These are phyloP conservation scores for Bubalus kerabau DNA, from an alignment of 2,113 vertebrate species.

Conservation along the genomic window DNA sequence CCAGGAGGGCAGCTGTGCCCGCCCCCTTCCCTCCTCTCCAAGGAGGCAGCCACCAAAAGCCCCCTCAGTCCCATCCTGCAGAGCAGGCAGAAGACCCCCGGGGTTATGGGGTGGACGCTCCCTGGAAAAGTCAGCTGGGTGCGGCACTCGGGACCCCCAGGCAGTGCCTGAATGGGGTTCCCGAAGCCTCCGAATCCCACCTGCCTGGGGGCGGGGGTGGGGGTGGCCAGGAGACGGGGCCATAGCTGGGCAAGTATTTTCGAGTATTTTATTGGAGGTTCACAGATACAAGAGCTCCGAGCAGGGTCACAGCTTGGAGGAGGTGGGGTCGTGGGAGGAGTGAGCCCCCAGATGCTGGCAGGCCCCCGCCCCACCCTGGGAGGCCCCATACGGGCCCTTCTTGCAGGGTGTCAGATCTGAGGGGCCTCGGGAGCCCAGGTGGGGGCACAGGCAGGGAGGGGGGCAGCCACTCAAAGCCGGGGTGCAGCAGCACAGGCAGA, in stretches of 20 bases:
- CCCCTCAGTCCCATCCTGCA: too few relatives aligned
- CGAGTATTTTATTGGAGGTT: slow-evolving; percentile 52
- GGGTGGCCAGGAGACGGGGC: background rate
- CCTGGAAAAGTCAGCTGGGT: accelerated
- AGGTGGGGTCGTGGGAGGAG: background rate
- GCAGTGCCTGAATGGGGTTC: accelerated
- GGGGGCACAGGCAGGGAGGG: background rate
- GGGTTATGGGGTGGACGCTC: background rate
- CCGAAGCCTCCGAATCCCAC: background rate
- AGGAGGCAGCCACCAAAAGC: background rate
- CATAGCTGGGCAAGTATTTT: background rate
- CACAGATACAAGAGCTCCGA: slow-evolving; percentile 17
- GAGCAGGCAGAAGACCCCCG: accelerated
- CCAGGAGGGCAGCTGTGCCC: accelerated
- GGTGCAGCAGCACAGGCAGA: background rate
- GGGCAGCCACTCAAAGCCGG: background rate
- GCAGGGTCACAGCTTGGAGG: slow-evolving; percentile 8
- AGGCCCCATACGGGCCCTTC: slow-evolving; percentile 50
- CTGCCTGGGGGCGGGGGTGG: background rate
- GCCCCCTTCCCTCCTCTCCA: accelerated
- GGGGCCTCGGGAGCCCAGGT: background rate
- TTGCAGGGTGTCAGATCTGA: background rate
- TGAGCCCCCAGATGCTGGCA: background rate
- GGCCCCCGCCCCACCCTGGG: background rate
- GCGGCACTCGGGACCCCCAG: accelerated